phyloP scores from a whole-genome alignment of 2,113 vertebrate species.

The Cheilinus undulatus region DNA sequence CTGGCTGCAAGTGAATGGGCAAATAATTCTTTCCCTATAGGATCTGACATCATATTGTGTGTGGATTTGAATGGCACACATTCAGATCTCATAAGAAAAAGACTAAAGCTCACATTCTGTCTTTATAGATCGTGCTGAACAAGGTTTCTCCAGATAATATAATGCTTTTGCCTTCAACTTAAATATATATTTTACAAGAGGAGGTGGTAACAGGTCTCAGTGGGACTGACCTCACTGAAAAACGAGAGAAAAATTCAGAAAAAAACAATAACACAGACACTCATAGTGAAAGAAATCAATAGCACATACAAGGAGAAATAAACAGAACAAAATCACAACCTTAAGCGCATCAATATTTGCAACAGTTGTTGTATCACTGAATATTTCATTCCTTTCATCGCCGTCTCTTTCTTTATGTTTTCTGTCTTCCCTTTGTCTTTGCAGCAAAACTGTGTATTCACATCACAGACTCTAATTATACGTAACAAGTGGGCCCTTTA shows the following conservation, averaged over 20 bases:
- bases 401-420: not conserved
- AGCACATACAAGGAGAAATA: slow-evolving; percentile 24
- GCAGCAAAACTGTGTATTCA: not conserved
- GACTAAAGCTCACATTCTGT: not conserved
- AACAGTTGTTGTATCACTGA: not conserved
- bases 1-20: not conserved
- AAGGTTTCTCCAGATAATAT: not conserved
- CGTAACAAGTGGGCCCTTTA: not conserved
- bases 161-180: slow-evolving; percentile 25
- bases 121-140: not conserved
- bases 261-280: slow-evolving; percentile 9
- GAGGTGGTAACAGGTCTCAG: slow-evolving; percentile 32
- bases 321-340: slow-evolving; percentile 32
- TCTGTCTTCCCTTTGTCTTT: not conserved
- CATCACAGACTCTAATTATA: not conserved
- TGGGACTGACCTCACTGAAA: slow-evolving; percentile 37
- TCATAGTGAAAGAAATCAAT: slow-evolving; percentile 30
- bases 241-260: not conserved
- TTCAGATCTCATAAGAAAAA: not conserved
- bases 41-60: not conserved
- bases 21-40: not conserved
- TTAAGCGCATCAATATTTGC: slow-evolving; percentile 18
- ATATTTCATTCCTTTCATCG: not conserved
- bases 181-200: slow-evolving; percentile 9
- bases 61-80: not conserved